Conservation (phyloP, 2,888 invertebrate genomes). For the Pollenia angustigena region DNA sequence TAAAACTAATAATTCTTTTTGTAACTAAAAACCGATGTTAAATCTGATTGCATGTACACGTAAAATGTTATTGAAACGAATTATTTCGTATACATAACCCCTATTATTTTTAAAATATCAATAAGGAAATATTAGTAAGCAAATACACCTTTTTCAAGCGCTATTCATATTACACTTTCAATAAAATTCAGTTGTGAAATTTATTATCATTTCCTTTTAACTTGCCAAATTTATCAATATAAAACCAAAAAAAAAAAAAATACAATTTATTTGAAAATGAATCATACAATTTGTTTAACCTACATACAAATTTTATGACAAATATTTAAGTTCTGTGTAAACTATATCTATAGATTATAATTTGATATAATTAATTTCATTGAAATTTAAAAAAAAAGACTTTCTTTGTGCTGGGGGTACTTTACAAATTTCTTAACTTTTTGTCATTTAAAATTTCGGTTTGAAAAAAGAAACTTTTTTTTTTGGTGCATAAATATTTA, state of each 20-base stretch:
- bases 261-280: neutral
- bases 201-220: neutral
- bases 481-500: neutral
- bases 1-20: no score
- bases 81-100: no score
- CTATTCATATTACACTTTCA: conserved; percentile 13
- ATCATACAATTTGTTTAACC: conserved; percentile 35
- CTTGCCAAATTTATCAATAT: conserved; percentile 2
- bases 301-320: conserved; percentile 4
- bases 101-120: no score
- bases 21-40: no score
- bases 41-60: no score
- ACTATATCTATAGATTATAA: neutral
- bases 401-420: conserved; percentile 2
- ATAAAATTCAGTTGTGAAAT: neutral
- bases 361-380: conserved; percentile 13
- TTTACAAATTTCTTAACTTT: neutral
- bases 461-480: neutral
- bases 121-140: no score
- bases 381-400: neutral
- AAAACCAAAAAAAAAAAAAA: neutral
- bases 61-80: no score
- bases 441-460: conserved; percentile 8
- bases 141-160: neutral
- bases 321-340: conserved; percentile 10